Conservation (phyloP, 2,888 invertebrate species). For the Synanthedon formicaeformis region DNA sequence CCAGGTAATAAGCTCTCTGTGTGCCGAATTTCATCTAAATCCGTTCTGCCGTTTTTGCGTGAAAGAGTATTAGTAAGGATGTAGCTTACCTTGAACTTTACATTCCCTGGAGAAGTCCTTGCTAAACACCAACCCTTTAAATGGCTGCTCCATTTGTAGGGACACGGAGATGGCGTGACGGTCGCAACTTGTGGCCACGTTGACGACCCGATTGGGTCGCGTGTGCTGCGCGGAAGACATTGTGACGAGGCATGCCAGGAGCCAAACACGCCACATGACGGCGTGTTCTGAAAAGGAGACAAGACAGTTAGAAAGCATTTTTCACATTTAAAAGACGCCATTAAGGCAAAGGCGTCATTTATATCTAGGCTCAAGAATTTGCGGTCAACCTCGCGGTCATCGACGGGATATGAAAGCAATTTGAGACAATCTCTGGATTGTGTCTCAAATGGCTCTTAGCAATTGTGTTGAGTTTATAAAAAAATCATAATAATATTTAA, state of each 20-base stretch:
- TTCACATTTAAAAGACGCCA: no score
- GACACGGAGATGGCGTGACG: conserved; percentile 73
- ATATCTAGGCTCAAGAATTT: conserved; percentile 11
- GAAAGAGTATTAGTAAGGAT: background rate
- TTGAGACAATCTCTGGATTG: conserved; percentile 19
- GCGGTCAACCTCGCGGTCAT: conserved; percentile 29
- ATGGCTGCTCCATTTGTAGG: conserved; percentile 72
- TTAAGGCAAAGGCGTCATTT: no score
- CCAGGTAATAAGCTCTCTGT: no score
- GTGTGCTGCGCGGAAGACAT: conserved; percentile 25
- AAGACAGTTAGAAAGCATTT: no score
- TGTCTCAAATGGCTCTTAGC: background rate
- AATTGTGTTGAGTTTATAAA: background rate
- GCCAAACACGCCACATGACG: conserved; percentile 48
- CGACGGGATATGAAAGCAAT: conserved; percentile 36
- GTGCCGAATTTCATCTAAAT: no score
- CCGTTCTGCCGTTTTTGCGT: no score
- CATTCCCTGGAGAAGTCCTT: conserved; percentile 82
- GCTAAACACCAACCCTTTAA: conserved; percentile 80
- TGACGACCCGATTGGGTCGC: conserved; percentile 66
- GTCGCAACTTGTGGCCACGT: conserved; percentile 73
- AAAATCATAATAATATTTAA: no score
- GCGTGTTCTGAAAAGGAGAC: conserved; percentile 24
- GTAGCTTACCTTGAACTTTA: conserved; percentile 65
- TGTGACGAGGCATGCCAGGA: conserved; percentile 31